Evolutionary conservation across 53 echinoderm and acorn worm species (phyloP), one percentile per base, ranked within the genome.

Genomic region (Holothuria scabra): DNA sequence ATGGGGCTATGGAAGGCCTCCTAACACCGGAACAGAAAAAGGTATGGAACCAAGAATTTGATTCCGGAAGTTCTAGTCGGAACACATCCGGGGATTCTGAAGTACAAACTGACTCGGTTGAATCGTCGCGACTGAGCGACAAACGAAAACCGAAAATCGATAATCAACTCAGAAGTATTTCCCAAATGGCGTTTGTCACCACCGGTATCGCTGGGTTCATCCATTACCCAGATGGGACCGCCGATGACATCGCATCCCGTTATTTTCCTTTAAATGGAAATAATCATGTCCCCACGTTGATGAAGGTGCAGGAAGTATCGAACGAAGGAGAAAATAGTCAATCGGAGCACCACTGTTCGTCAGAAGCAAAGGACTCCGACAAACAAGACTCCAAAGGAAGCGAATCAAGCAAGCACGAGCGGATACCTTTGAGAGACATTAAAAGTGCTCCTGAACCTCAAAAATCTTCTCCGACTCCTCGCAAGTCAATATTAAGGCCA

Each of bases 181-280:
- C 94, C 46, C 91, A 94, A 41, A 85, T 94, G 83, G 91, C 95
- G 1, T 69, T 94, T 29, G 89, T 92, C 33, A 94, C 95, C 13
- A 90, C 91, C 24, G 95, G 95, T 1, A 70, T 94, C 9, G 88
- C 86, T 44, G 95, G 95, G 20, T 91, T 94, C 12, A 87, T 94
- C 28, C 87, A 91, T 61, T 84, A 71, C 16, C 82, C 82, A 25
- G 87, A 85, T 30, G 80, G 88, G 5, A 70, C 88, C 29, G 82
- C 82, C 2, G 82, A 81, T 63, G 82, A 81, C 46, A 61, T 81
- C 18, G 48, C n/a, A 2, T 63, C 62, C 59, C 82, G 82, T 18
- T 81, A 81, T 41, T 64, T 81, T 38, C 82, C 82, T 4, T 33
- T 78, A 19, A 81, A 64, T 23, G 62, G 65, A 46, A 81, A 64